phyloP scores from a whole-genome alignment of 2,888 invertebrate genomes.

The Lissonota sp. region DNA sequence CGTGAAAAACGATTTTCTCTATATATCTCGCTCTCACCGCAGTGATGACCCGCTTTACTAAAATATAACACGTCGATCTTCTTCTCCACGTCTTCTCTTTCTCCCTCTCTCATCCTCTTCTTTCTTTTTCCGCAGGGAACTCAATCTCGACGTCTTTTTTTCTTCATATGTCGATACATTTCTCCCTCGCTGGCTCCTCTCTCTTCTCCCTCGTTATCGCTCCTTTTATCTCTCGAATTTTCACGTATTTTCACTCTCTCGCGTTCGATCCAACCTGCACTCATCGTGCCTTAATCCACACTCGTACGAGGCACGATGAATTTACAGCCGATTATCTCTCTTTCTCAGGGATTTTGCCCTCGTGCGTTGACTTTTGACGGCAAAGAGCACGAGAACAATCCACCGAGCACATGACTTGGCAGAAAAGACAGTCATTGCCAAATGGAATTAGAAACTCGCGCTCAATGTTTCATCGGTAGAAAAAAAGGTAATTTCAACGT shows the following conservation, averaged over 20 bases:
- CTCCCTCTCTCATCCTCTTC: conserved; percentile 14
- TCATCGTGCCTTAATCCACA: conserved; percentile 12
- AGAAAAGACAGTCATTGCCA: no score
- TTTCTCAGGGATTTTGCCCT: no score
- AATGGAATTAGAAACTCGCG: no score
- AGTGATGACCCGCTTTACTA: conserved; percentile 15
- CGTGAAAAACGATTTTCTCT: conserved; percentile 37
- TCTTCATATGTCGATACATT: conserved; percentile 12
- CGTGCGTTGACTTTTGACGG: no score
- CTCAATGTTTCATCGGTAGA: no score
- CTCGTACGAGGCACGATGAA: neutral
- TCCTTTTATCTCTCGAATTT: conserved; percentile 25
- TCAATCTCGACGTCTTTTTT: conserved; percentile 33
- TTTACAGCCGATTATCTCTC: no score
- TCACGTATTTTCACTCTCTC: conserved; percentile 15
- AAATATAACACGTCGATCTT: conserved; percentile 12
- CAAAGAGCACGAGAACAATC: no score
- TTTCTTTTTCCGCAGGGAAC: conserved; percentile 1
- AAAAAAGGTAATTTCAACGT: no score
- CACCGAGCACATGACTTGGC: no score
- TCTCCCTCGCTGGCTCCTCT: conserved; percentile 15
- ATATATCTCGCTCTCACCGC: conserved; percentile 7
- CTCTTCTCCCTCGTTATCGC: conserved; percentile 48
- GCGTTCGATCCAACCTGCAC: neutral
- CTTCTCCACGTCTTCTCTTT: conserved; percentile 11